Evolutionary conservation across 2,888 invertebrate species (phyloP), one percentile per base, ranked within the genome.

Genomic region (Hydropsyche betteni): DNA sequence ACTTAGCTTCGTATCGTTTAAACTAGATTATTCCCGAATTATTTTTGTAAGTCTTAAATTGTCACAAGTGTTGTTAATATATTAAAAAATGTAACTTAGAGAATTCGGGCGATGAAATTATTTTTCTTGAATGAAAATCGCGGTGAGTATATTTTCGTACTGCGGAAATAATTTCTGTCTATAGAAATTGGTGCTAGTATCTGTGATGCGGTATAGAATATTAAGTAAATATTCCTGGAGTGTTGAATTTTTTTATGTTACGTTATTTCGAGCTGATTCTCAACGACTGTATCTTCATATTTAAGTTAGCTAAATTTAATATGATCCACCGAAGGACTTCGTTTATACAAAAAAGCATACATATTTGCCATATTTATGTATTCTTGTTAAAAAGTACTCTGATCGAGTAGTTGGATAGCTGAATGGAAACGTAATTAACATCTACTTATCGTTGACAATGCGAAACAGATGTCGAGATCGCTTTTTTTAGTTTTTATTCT

Each of bases 161-260:
- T 10, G 6, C 5, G n/a, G 12, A 68, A 68, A 16, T 64, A 36
- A 38, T 72, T 52, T 53, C 34, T 70, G 14, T 52, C 33, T 70
- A 53, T 53, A 55, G 72, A 72, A 72, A 72, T 72, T 58, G 72
- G 72, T 72, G 72, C 72, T 72, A 58, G 61, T 55, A 72, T 72
- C 72, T 72, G 72, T 72, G 72, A 72, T 72, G 72, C 44, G 72
- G 33, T 72, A 24, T 72, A 72, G 50, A 58, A 72, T 34, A 53
- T 69, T 70, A 70, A 70, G 52, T 14, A 38, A 70, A 70, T 70
- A 51, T 70, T 53, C 44, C 51, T 44, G 16, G 68, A 16, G 50
- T 50, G 50, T 69, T 69, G n/a, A 68, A 10, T 44, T 44, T 44
- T 10, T 44, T 44, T 44, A 4, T 2, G 64, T 64, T 64, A 34